Evolutionary conservation across 2,113 vertebrate genomes (phyloP), one percentile per base, ranked within the genome.

Genomic region (Perca flavescens): DNA sequence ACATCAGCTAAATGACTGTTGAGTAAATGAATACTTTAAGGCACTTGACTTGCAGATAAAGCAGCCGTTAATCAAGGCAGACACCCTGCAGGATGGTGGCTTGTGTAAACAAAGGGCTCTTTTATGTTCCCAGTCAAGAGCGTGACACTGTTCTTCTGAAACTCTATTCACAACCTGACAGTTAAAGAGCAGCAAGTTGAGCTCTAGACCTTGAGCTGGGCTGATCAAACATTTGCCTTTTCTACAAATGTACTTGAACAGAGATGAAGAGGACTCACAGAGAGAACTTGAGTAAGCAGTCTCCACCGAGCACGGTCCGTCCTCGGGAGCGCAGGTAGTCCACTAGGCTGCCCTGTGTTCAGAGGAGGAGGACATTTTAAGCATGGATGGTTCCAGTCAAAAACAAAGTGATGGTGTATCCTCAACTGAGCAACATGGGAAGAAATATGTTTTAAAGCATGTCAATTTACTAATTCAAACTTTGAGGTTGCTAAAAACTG

Each of bases 281-380:
- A 1, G 98, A 98, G 92, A 99, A 99, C 90, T 99, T 99, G 52
- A 99, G 96, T 87, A 99, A 94, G 74, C 97, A 97, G 89, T 99
- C 97, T 61, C 96, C 97, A 0, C 96, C 96, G 0, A 99, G 96
- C 91, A 99, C 98, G 0, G 97, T 97, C 43, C 98, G 95, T 16
- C 98, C 98, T 5, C 98, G 92, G 0, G 98, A 99, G 62, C 98
- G 96, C 83, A 99, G 94, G 87, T 99, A 99, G 90, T 99, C 98
- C 84, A 99, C 98, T 1, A 99, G 94, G 90, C 98, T 99, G 87
- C 98, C 98, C 97, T 97, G 93, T 57, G 80, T 10, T 34, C 36
- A 78, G 3, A 60, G 6, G 16, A 65, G 14, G 43, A 50, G 3
- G 22, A 40, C 16, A n/a, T 11, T 70, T 69, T 74, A 25, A 53